phyloP scores from a whole-genome alignment of 2,113 vertebrate genomes.

The Nannobrachium achirus region DNA sequence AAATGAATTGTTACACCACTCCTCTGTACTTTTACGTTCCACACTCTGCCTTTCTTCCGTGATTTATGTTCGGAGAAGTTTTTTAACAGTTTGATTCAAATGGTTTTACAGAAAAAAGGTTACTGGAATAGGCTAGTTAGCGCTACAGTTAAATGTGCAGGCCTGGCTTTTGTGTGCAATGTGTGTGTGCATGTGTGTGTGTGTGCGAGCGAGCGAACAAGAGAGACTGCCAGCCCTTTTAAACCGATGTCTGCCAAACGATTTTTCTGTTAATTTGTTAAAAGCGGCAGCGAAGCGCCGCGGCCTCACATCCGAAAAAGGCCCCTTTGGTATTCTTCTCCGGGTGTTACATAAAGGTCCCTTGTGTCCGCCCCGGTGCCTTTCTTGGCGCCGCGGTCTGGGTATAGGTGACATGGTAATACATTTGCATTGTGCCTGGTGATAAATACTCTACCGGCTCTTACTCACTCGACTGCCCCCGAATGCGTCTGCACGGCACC shows the following conservation, averaged over 20 bases:
- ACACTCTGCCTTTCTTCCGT: conserved; percentile 35
- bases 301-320: conserved; percentile 36
- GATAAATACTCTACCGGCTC: conserved; percentile 83
- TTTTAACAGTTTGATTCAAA: conserved; percentile 32
- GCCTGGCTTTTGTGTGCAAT: conserved; percentile 42
- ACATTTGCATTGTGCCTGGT: conserved; percentile 80
- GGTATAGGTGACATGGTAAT: conserved; percentile 83
- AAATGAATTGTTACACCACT: conserved; percentile 15
- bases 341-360: conserved; percentile 64
- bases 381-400: conserved; percentile 73
- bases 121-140: conserved; percentile 42
- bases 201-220: too few relatives aligned
- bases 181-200: too few relatives aligned
- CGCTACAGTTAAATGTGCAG: conserved; percentile 49
- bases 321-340: conserved; percentile 65
- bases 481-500: conserved; percentile 72
- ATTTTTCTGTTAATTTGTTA: conserved; percentile 33
- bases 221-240: conserved; percentile 20
- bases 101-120: conserved; percentile 20
- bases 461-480: conserved; percentile 77
- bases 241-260: conserved; percentile 46
- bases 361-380: conserved; percentile 64
- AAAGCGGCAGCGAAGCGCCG: conserved; percentile 17
- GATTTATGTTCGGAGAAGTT: conserved; percentile 10
- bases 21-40: conserved; percentile 6